These are phyloP conservation scores for Mastomys coucha DNA, from an alignment of 2,113 vertebrate genomes.

Conservation along the genomic window DNA sequence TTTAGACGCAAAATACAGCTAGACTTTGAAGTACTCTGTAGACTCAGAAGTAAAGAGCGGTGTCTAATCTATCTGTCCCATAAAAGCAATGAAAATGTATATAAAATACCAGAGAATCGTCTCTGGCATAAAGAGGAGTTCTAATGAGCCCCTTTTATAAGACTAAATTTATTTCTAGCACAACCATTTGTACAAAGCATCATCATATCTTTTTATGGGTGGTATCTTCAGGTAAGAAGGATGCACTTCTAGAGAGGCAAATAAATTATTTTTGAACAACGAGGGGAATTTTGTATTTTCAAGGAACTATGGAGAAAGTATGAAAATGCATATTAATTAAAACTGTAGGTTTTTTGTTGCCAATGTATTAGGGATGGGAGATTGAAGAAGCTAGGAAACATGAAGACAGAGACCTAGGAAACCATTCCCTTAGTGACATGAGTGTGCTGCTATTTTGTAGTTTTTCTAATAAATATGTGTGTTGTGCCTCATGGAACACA, in stretches of 20 bases:
- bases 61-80: slow-evolving; percentile 63
- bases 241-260: background rate
- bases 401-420: background rate
- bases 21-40: slow-evolving; percentile 48
- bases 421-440: rapidly evolving
- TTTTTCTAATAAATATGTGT: background rate
- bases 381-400: background rate
- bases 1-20: slow-evolving; percentile 52
- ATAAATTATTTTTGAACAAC: slow-evolving; percentile 37
- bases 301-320: background rate
- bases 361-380: background rate
- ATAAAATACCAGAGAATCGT: slow-evolving; percentile 71
- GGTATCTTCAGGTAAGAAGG: slow-evolving; percentile 16
- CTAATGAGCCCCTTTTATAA: slow-evolving; percentile 74
- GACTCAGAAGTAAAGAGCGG: slow-evolving; percentile 60
- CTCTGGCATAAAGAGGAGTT: slow-evolving; percentile 57
- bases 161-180: slow-evolving; percentile 72
- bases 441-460: background rate
- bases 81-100: slow-evolving; percentile 75
- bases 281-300: slow-evolving; percentile 19
- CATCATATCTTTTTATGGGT: background rate
- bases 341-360: background rate
- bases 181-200: slow-evolving; percentile 53
- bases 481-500: background rate
- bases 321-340: slow-evolving; percentile 50